These are phyloP conservation scores for Nezara viridula DNA, from an alignment of 2,888 invertebrate genomes.

Conservation along the genomic window DNA sequence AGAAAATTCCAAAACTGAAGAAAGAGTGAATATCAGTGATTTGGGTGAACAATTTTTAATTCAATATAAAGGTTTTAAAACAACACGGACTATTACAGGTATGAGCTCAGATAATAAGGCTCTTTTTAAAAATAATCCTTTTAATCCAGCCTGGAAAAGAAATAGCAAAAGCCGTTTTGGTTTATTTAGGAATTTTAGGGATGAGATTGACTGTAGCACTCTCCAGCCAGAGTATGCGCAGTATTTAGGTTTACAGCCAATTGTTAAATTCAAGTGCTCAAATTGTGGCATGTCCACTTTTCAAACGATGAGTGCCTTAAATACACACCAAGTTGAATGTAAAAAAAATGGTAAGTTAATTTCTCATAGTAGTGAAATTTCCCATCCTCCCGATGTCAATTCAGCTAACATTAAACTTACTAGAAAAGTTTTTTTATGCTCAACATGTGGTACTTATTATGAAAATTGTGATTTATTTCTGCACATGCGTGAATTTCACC, in stretches of 20 bases:
- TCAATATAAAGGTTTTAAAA: conserved; percentile 65
- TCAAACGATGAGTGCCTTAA: conserved; percentile 76
- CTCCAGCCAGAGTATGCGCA: conserved; percentile 76
- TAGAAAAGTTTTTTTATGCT: conserved; percentile 85
- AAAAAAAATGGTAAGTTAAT: conserved; percentile 70
- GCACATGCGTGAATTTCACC: conserved; percentile 87
- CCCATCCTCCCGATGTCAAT: conserved; percentile 64
- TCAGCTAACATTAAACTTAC: conserved; percentile 76
- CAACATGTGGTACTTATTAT: conserved; percentile 86
- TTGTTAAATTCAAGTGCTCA: conserved; percentile 81
- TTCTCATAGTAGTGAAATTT: conserved; percentile 69
- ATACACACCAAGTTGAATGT: conserved; percentile 79
- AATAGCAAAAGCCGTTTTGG: conserved; percentile 33
- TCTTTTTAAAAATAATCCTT: conserved; percentile 61
- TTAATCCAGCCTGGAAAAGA: conserved; percentile 62
- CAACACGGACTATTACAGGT: conserved; percentile 30
- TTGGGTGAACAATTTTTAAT: conserved; percentile 57
- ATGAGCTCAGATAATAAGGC: conserved; percentile 26
- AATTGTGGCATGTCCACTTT: conserved; percentile 81
- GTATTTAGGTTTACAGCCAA: conserved; percentile 79
- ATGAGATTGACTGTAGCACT: conserved; percentile 49
- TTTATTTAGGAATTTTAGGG: conserved; percentile 17
- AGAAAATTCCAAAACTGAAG: conserved; percentile 11
- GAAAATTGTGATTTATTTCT: conserved; percentile 89
- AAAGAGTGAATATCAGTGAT: conserved; percentile 50